Evolutionary conservation across 2,113 vertebrate species (phyloP).

Genomic region (Aythya baeri): DNA sequence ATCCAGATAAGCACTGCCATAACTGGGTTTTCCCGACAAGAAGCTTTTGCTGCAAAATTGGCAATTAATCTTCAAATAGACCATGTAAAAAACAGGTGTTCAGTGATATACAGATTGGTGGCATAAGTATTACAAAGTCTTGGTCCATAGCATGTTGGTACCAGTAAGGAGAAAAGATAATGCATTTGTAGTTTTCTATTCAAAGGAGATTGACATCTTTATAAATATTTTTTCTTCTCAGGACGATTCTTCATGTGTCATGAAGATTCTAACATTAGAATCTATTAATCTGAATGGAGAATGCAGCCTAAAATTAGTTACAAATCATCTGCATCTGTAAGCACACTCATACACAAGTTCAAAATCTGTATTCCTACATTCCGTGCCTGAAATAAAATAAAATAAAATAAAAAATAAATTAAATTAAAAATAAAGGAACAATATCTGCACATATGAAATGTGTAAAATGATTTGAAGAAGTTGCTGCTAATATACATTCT

Average conservation of each 20-base stretch:
- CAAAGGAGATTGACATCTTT: neutral
- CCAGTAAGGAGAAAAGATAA: slow-evolving; percentile 2
- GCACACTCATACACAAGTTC: neutral
- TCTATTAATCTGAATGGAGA: slow-evolving; percentile 38
- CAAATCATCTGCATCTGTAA: slow-evolving; percentile 20
- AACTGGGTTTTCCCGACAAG: neutral
- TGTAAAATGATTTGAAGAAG: neutral
- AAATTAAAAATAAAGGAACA: neutral
- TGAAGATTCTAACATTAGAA: slow-evolving; percentile 33
- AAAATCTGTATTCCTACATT: neutral
- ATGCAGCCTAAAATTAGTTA: slow-evolving; percentile 16
- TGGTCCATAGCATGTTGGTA: slow-evolving; percentile 13
- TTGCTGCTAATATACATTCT: neutral
- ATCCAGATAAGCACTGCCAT: neutral
- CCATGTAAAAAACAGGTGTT: slow-evolving; percentile 33
- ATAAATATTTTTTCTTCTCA: slow-evolving; percentile 23
- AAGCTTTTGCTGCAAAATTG: neutral
- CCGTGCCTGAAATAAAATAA: neutral
- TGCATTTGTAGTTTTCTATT: neutral
- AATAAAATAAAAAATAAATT: neutral
- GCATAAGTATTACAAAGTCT: neutral
- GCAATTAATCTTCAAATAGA: slow-evolving; percentile 57
- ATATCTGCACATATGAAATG: neutral
- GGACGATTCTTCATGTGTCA: neutral
- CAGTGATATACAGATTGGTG: neutral